Conservation (phyloP, 1,140 invertebrate species). For the Anthonomus grandis region DNA sequence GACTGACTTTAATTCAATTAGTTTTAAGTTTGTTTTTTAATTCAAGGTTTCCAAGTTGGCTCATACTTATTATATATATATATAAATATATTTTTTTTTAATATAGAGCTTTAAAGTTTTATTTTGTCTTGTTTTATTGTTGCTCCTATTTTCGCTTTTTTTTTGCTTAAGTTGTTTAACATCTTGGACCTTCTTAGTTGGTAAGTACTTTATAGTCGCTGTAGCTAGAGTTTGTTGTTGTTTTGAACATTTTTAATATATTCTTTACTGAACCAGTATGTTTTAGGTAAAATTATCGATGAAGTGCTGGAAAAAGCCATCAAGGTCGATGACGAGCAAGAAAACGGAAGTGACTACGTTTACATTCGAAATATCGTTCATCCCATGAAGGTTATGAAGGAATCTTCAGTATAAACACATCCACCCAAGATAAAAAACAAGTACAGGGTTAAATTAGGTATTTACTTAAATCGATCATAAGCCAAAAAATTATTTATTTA, state of each 20-base stretch:
- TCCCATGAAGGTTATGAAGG: conserved; percentile 39
- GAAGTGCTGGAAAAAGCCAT: conserved; percentile 9
- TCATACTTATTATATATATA: conserved; percentile 2
- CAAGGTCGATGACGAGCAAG: conserved; percentile 21
- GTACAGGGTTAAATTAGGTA: too few relatives aligned
- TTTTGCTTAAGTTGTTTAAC: too few relatives aligned
- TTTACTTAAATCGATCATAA: too few relatives aligned
- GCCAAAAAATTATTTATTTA: too few relatives aligned
- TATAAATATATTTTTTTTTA: conserved; percentile 12
- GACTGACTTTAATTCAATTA: not conserved
- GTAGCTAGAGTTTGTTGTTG: not conserved
- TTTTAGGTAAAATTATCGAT: conserved; percentile 12
- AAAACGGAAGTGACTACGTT: conserved; percentile 34
- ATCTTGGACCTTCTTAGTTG: not conserved
- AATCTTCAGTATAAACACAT: conserved; percentile 37
- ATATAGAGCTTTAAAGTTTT: conserved; percentile 2
- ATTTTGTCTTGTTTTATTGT: not conserved
- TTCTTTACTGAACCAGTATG: conserved; percentile 4
- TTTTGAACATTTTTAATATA: not conserved
- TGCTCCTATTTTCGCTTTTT: not conserved
- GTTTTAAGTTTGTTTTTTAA: not conserved
- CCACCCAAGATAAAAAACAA: too few relatives aligned
- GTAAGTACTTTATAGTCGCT: conserved; percentile 1
- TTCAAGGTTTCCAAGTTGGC: too few relatives aligned
- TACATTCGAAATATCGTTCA: conserved; percentile 40